Conservation (phyloP, 2,113 vertebrate species). For the Chascanopsetta lugubris region DNA sequence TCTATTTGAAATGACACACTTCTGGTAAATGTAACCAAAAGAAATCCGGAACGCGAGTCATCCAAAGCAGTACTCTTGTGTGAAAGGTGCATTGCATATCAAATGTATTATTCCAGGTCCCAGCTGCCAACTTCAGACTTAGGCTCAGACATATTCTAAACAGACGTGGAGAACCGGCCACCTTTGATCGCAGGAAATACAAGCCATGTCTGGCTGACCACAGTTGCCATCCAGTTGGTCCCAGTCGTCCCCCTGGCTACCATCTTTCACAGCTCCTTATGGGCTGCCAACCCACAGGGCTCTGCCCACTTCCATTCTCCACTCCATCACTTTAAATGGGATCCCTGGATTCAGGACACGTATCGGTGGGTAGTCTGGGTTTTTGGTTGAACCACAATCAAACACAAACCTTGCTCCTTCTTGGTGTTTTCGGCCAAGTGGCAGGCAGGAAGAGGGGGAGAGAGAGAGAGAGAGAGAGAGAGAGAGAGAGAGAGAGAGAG, state of each 20-base stretch:
- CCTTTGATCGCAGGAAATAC: conserved; percentile 70
- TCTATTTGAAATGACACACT: background rate
- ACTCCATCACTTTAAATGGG: conserved; percentile 67
- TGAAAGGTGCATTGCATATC: conserved; percentile 47
- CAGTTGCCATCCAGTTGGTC: conserved; percentile 71
- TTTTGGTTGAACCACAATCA: conserved; percentile 69
- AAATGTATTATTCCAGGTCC: conserved; percentile 32
- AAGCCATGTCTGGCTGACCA: conserved; percentile 63
- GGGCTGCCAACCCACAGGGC: conserved; percentile 72
- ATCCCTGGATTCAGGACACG: conserved; percentile 63
- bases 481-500: conserved; percentile 48
- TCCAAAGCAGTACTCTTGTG: conserved; percentile 29
- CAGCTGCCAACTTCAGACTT: conserved; percentile 56
- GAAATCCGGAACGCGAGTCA: conserved; percentile 12
- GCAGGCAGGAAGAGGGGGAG: conserved; percentile 48
- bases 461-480: conserved; percentile 46
- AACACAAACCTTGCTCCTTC: conserved; percentile 60
- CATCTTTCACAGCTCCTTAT: conserved; percentile 54
- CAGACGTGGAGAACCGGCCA: conserved; percentile 49
- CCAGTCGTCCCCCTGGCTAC: conserved; percentile 54
- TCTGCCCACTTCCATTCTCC: conserved; percentile 74
- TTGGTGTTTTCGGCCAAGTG: conserved; percentile 45
- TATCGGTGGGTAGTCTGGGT: conserved; percentile 62
- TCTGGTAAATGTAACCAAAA: conserved; percentile 15
- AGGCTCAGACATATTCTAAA: conserved; percentile 46